Evolutionary conservation across 2,888 invertebrate genomes (phyloP), one percentile per base, ranked within the genome.

Genomic region (Mythimna ferrago): DNA sequence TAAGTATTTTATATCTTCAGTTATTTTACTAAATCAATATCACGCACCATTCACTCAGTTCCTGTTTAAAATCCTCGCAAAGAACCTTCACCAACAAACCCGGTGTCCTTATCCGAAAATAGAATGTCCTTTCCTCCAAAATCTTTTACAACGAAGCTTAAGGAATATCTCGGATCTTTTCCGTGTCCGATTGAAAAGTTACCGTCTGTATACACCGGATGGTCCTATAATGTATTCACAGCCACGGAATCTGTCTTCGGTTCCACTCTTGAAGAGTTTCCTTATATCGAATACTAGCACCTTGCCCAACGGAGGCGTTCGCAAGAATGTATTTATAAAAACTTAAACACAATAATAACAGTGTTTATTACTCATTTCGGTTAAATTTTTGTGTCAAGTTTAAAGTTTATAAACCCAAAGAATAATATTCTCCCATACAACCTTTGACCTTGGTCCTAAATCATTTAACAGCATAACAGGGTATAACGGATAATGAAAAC

Each of bases 141-240:
- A 63, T 61, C n/a, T 54, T 56, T 57, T 60, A 61, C 64, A 65
- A 48, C 57, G 51, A 71, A 60, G 26, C 53, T 74, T 32, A 38
- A 69, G 56, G 57, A 62, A 63, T 75, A 62, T 62, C 38, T 61
- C 21, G 11, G 4, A 66, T 66, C 56, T 71, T 72, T 73, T 83
- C 76, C 65, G 58, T 69, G 54, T 74, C 65, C 38, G 48, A 73
- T 75, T 74, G 58, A 68, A 70, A 67, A 61, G 62, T 68, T 58
- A 54, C 61, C 14, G 54, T 58, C n/a, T 83, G 57, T 68, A 56
- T 56, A 66, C 44, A 54, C 16, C 35, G 35, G 0, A 26, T 58
- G n/a, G 16, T 41, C 21, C 2, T 21, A 26, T 67, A 76, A 78
- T 66, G 58, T 76, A 79, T 82, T 82, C 71, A 74, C 53, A 48